Percentiles rank a stretch among this genome's conserved stretches.
phyloP scores from a whole-genome alignment of 2,797 vertebrate species.

The Lagorchestes hirsutus region DNA sequence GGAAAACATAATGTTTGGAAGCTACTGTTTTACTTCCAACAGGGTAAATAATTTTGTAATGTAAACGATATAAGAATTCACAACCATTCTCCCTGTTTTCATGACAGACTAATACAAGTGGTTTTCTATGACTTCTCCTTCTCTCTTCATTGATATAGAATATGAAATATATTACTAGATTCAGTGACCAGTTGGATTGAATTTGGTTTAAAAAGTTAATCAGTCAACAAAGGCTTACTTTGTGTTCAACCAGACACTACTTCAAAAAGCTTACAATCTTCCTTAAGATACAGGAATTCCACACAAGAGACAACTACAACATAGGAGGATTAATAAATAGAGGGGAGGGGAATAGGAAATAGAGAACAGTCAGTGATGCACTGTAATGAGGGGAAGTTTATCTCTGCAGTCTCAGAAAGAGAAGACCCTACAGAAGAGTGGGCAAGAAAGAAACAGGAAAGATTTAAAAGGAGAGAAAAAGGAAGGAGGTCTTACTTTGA shows the following conservation, averaged over 20 bases:
- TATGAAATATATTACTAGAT: not conserved
- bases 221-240: not conserved
- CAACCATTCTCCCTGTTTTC: not conserved
- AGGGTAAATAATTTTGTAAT: conserved; percentile 35
- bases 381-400: not conserved
- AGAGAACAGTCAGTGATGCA: not conserved
- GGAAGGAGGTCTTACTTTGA: not conserved
- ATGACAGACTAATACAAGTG: not conserved
- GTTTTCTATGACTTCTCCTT: conserved; percentile 1
- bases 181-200: not conserved
- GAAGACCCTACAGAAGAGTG: not conserved
- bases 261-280: too few species aligned
- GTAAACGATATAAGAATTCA: not conserved
- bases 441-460: not conserved
- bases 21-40: conserved; percentile 18
- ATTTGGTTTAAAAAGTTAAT: not conserved
- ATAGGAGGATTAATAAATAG: not conserved
- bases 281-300: not conserved
- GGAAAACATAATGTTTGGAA: conserved; percentile 11
- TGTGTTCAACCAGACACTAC: not conserved
- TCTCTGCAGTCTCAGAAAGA: too few species aligned
- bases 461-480: not conserved
- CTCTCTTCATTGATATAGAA: not conserved
- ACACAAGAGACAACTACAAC: not conserved
- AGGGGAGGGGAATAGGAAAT: too few species aligned